A percentile compares a stretch with the other conserved stretches of the same genome.
Evolutionary conservation across 2,113 vertebrate genomes (phyloP).

Genomic region (Centropristis striata): DNA sequence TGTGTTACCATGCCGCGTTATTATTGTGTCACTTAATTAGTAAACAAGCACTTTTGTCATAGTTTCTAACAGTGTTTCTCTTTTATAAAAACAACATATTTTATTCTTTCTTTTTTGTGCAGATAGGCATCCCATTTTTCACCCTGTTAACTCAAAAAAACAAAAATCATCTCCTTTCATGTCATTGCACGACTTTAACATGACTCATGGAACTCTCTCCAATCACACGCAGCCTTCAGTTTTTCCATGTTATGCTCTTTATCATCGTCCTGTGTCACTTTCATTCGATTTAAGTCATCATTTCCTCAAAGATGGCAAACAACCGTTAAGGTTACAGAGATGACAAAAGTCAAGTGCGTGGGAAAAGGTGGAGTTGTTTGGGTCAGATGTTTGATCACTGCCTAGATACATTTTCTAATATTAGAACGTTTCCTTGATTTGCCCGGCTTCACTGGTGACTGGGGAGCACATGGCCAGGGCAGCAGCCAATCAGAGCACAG

Average conservation of each 20-base stretch:
- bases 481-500: constrained; percentile 80
- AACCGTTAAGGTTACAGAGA: background rate
- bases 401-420: constrained; percentile 90
- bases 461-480: constrained; percentile 81
- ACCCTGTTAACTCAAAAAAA: constrained; percentile 37
- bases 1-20: background rate
- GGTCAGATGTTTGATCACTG: constrained; percentile 81
- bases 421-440: constrained; percentile 89
- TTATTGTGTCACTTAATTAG: background rate
- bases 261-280: constrained; percentile 21
- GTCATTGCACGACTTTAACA: constrained; percentile 43
- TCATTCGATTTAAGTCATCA: background rate
- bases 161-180: constrained; percentile 34
- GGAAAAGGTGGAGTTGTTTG: constrained; percentile 62
- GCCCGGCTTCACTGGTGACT: constrained; percentile 85
- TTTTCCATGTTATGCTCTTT: constrained; percentile 51
- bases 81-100: background rate
- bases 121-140: constrained; percentile 11
- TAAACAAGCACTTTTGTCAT: background rate
- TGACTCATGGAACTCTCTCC: constrained; percentile 59
- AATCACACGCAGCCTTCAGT: constrained; percentile 44
- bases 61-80: background rate
- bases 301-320: constrained; percentile 9
- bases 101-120: background rate
- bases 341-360: constrained; percentile 32